These are phyloP conservation scores for Phaonia tiefii DNA, from an alignment of 2,888 invertebrate genomes.

Conservation along the genomic window DNA sequence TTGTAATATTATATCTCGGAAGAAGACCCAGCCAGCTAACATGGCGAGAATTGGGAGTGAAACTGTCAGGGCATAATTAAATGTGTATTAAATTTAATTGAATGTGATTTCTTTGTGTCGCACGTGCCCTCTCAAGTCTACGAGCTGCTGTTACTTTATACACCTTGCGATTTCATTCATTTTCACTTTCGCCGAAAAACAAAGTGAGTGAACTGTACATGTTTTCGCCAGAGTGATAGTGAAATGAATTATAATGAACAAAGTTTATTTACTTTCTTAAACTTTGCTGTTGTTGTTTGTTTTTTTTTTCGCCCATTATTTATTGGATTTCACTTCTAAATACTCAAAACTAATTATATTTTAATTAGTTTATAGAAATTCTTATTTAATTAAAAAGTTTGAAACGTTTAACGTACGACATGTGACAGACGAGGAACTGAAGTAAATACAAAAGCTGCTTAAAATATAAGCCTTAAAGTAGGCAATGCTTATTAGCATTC, in stretches of 20 bases:
- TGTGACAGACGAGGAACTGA: neutral
- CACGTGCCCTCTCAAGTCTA: neutral
- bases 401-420: constrained; percentile 32
- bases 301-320: neutral
- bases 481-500: too few species aligned
- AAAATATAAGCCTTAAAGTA: too few species aligned
- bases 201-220: neutral
- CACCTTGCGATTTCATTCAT: too few species aligned
- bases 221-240: neutral
- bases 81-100: constrained; percentile 67
- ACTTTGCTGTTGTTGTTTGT: neutral
- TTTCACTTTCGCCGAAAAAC: too few species aligned
- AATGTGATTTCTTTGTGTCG: constrained; percentile 55
- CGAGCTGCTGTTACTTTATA: neutral
- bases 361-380: constrained; percentile 55
- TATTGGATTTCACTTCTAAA: neutral
- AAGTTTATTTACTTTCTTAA: constrained; percentile 18
- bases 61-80: constrained; percentile 66
- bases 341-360: constrained; percentile 51
- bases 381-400: constrained; percentile 58
- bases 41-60: neutral
- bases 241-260: neutral
- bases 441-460: too few species aligned
- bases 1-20: neutral
- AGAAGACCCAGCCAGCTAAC: constrained; percentile 2